Percentiles rank a stretch among this genome's conserved stretches.
These are phyloP conservation scores for Homarus americanus DNA, from an alignment of 1,140 invertebrate genomes.

Conservation along the genomic window DNA sequence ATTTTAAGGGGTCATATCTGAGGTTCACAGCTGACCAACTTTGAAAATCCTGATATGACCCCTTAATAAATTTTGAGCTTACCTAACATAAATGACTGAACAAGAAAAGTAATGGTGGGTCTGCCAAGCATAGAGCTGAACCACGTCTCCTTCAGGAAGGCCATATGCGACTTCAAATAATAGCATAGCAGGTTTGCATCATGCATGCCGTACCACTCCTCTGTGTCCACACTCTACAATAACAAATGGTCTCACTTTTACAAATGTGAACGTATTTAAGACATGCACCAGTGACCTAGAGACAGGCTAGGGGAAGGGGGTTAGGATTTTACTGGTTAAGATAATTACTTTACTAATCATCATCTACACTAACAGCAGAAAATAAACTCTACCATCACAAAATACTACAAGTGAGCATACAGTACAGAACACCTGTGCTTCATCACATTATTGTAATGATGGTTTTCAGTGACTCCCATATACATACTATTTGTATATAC, in stretches of 20 bases:
- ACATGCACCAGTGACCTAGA: neutral
- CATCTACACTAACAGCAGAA: too few relatives aligned
- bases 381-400: too few relatives aligned
- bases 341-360: too few relatives aligned
- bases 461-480: too few relatives aligned
- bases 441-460: too few relatives aligned
- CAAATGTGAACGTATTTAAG: neutral
- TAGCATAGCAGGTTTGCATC: conserved; percentile 92
- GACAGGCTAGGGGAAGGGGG: neutral
- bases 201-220: conserved; percentile 94
- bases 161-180: conserved; percentile 91
- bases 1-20: too few relatives aligned
- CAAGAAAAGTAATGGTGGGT: conserved; percentile 52
- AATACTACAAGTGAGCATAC: too few relatives aligned
- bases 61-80: neutral
- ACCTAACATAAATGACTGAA: conserved; percentile 73
- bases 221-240: conserved; percentile 92
- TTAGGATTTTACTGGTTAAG: neutral
- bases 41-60: too few relatives aligned
- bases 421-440: too few relatives aligned
- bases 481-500: too few relatives aligned
- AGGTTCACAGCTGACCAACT: too few relatives aligned
- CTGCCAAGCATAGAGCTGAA: conserved; percentile 80
- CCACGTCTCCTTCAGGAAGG: conserved; percentile 96
- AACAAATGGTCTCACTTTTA: conserved; percentile 61